Percentiles rank a stretch among this genome's conserved stretches.
phyloP scores from a whole-genome alignment of 2,797 vertebrate genomes.

The Lagodon rhomboides region DNA sequence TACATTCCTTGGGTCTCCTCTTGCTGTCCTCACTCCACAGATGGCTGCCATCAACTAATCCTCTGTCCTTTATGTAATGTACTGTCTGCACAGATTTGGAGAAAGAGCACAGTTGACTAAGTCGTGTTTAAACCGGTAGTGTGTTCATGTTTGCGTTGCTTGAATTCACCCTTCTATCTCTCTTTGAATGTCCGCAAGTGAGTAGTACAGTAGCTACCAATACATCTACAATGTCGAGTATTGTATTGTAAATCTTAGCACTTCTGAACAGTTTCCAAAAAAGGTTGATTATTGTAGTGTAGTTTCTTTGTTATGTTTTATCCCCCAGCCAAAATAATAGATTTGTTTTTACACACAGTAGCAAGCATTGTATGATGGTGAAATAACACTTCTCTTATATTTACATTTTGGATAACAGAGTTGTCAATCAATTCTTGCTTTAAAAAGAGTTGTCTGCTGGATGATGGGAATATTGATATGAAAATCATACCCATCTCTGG shows the following conservation, averaged over 20 bases:
- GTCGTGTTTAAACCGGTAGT: background rate
- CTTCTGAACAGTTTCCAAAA: background rate
- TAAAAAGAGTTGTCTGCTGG: background rate
- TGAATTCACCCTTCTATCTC: background rate
- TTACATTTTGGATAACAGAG: background rate
- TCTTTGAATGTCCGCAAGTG: background rate
- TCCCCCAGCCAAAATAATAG: background rate
- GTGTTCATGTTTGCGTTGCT: background rate
- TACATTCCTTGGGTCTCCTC: conserved; percentile 58
- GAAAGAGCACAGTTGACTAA: conserved; percentile 20
- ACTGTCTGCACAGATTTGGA: conserved; percentile 43
- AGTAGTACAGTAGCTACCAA: background rate
- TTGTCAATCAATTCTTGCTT: background rate
- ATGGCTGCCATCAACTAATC: conserved; percentile 53
- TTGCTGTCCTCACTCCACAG: conserved; percentile 44
- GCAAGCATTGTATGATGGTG: too few species aligned
- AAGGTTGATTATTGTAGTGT: background rate
- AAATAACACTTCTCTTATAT: background rate
- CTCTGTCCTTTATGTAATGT: conserved; percentile 60
- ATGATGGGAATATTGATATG: background rate
- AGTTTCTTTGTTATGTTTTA: background rate
- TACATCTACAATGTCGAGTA: background rate
- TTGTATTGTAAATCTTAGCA: background rate
- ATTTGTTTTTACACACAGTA: background rate
- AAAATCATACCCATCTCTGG: background rate